phyloP scores from a whole-genome alignment of 2,797 vertebrate genomes.

The Selene dorsalis region DNA sequence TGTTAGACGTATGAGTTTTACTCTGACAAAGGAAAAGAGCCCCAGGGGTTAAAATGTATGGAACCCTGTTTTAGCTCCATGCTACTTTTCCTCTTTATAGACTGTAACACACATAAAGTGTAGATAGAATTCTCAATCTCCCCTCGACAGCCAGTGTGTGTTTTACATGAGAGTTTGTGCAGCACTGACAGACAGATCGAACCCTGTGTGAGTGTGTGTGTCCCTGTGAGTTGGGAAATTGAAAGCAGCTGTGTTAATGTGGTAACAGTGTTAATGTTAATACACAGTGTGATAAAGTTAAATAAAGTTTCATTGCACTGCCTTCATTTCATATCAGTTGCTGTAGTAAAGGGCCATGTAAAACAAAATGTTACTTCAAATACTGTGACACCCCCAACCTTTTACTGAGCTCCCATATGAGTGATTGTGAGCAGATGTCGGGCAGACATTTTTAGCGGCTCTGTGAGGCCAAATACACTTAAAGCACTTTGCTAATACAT shows the following conservation, averaged over 20 bases:
- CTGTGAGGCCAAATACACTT: not conserved
- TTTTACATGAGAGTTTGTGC: constrained; percentile 12
- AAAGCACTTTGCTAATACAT: not conserved
- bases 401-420: not conserved
- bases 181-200: not conserved
- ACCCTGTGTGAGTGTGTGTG: not conserved
- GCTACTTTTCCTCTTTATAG: not conserved
- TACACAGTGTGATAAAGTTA: not conserved
- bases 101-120: constrained; percentile 3
- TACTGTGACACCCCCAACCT: not conserved
- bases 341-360: not conserved
- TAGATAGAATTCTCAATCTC: not conserved
- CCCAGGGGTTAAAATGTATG: constrained; percentile 34
- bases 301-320: not conserved
- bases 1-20: constrained; percentile 47
- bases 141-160: constrained; percentile 3
- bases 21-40: constrained; percentile 41
- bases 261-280: not conserved
- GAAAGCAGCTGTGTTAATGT: constrained; percentile 5
- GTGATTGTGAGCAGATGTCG: constrained; percentile 2
- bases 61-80: constrained; percentile 31
- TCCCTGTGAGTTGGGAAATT: not conserved
- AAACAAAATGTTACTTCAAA: not conserved
- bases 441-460: not conserved
- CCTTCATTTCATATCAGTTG: not conserved